Evolutionary conservation across 2,797 vertebrate genomes (phyloP), one percentile per base, ranked within the genome.

Genomic region (Chelonia mydas): DNA sequence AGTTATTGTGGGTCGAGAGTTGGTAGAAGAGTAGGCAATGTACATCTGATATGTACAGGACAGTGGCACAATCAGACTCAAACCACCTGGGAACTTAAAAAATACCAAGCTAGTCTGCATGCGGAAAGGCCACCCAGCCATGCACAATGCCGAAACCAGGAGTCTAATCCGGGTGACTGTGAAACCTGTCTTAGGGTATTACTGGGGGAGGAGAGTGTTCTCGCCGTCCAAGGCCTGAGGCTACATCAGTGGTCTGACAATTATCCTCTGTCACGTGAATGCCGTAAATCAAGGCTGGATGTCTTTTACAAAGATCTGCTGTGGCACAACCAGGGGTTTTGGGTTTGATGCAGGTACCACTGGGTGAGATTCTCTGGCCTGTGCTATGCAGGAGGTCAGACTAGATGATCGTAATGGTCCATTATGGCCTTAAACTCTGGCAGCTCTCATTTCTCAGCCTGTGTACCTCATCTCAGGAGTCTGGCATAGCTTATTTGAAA

Each of bases 361-460:
- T 77, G 95, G 55, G 31, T 3, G 79, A 80, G 90, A 81, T 90
- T 95, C 72, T 68, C 92, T 53, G 83, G 72, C 91, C 92, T 6
- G 3, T 76, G 84, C 93, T 45, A 2, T n/a, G 93, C 90, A 61
- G 83, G 86, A 93, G 91, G 87, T 92, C 91, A 9, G 53, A 21
- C 7, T 37, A 80, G 94, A 94, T 79, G 92, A 55, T 94, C 90
- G 4, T 72, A 90, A 82, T 96, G 50, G 80, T 37, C 96, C 94
- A 95, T 93, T 76, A 86, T 86, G 94, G 91, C 96, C 95, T 95
- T 95, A 79, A 90, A 81, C 81, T 61, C 86, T 87, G 95, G 87
- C 95, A 96, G 93, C 90, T 97, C 95, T 97, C 95, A 95, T 97
- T 97, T 97, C 88, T 61, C 90, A 94, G 90, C 93, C 54, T 33